A percentile compares a stretch with the other conserved stretches of the same genome.
Conservation (phyloP, 2,797 vertebrate species). For the Hafferia zeledoni region DNA sequence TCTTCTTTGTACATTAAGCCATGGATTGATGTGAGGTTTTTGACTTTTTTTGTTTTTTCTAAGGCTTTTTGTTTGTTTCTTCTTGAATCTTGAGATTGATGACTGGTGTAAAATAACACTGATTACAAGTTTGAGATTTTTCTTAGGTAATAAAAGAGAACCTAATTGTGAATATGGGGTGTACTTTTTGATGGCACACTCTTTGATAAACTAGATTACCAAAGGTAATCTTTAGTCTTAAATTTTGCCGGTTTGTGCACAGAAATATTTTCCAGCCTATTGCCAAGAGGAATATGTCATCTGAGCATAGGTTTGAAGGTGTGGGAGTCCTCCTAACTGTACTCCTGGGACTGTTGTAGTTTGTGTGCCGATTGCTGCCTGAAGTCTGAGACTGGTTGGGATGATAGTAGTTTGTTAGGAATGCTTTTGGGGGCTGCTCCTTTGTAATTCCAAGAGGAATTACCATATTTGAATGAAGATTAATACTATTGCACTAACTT, state of each 20-base stretch:
- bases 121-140: neutral
- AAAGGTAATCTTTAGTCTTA: neutral
- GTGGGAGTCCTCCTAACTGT: neutral
- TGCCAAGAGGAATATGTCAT: neutral
- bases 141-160: neutral
- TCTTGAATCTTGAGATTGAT: neutral
- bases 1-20: neutral
- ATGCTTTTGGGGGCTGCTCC: neutral
- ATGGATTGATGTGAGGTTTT: neutral
- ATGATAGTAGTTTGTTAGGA: neutral
- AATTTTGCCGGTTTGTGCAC: neutral
- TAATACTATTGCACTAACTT: neutral
- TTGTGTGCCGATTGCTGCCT: neutral
- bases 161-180: neutral
- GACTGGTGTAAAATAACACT: neutral
- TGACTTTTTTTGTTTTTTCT: neutral
- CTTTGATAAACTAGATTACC: neutral
- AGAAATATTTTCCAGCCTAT: neutral
- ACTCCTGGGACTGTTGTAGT: neutral
- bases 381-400: fast-evolving
- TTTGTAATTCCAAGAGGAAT: neutral
- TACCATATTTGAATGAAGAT: neutral
- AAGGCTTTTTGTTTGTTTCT: neutral
- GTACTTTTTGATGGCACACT: neutral
- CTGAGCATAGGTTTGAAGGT: neutral